A percentile compares a stretch with the other conserved stretches of the same genome.
Conservation (phyloP, 2,797 vertebrate species). For the Hafferia zeledoni region DNA sequence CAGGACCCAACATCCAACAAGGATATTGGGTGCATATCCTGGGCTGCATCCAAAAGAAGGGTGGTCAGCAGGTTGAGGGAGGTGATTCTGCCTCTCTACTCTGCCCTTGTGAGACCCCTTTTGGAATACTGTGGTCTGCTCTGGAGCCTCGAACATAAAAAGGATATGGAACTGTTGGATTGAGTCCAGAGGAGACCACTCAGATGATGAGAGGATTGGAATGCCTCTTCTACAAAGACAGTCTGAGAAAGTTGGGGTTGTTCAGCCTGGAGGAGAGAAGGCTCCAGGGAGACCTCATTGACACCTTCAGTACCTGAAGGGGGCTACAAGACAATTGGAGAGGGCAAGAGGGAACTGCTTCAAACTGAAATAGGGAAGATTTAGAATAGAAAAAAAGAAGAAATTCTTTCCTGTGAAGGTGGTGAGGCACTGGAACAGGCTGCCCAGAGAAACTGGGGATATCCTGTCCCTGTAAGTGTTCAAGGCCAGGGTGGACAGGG, state of each 20-base stretch:
- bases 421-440: background rate
- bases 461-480: background rate
- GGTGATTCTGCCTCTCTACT: background rate
- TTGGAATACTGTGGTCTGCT: background rate
- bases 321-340: background rate
- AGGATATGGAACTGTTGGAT: background rate
- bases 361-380: background rate
- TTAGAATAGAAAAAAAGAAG: background rate
- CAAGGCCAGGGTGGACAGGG: background rate
- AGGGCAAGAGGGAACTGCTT: background rate
- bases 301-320: background rate
- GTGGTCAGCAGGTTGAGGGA: background rate
- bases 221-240: background rate
- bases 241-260: background rate
- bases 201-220: background rate
- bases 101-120: background rate
- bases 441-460: background rate
- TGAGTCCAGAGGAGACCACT: background rate
- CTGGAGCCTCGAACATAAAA: background rate
- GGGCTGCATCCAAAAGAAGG: background rate
- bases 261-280: background rate
- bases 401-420: background rate
- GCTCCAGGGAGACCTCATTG: background rate
- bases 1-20: background rate
- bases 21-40: background rate